phyloP scores from a whole-genome alignment of 1,140 invertebrate species.

The Steinernema khuongi region DNA sequence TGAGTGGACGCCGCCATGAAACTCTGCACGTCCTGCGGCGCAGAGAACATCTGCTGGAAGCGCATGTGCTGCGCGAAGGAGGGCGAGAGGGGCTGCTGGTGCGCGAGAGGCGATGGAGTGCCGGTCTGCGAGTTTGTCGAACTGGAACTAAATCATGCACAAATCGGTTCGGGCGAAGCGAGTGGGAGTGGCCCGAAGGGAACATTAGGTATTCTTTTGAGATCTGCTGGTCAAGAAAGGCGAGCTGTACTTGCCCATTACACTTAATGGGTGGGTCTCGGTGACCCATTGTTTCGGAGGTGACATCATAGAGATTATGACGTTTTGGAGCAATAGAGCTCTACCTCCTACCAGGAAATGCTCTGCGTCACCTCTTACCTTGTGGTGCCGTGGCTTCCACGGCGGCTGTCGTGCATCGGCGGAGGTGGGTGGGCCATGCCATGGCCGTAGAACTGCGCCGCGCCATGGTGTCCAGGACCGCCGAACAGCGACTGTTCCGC shows the following conservation, averaged over 20 bases:
- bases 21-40: constrained; percentile 4
- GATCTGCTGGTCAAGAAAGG: too few relatives aligned
- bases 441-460: not conserved
- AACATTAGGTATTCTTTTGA: not conserved
- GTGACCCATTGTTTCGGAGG: too few relatives aligned
- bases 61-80: not conserved
- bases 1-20: not conserved
- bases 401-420: not conserved
- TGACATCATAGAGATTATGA: too few relatives aligned
- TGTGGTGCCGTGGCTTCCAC: not conserved
- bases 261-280: too few relatives aligned
- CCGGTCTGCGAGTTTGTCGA: constrained; percentile 2
- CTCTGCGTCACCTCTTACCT: not conserved
- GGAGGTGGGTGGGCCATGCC: not conserved
- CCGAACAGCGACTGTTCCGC: constrained; percentile 4
- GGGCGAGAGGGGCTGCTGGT: constrained; percentile 6
- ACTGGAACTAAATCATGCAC: constrained; percentile 4
- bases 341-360: not conserved
- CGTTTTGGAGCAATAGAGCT: too few relatives aligned
- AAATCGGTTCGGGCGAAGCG: not conserved
- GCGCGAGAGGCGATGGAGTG: not conserved
- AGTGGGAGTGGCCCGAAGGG: not conserved
- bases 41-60: not conserved
- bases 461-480: not conserved
- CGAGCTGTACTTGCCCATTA: too few relatives aligned